These are phyloP conservation scores for Rousettus madagascariensis DNA, from an alignment of 2,797 vertebrate species.

Conservation along the genomic window DNA sequence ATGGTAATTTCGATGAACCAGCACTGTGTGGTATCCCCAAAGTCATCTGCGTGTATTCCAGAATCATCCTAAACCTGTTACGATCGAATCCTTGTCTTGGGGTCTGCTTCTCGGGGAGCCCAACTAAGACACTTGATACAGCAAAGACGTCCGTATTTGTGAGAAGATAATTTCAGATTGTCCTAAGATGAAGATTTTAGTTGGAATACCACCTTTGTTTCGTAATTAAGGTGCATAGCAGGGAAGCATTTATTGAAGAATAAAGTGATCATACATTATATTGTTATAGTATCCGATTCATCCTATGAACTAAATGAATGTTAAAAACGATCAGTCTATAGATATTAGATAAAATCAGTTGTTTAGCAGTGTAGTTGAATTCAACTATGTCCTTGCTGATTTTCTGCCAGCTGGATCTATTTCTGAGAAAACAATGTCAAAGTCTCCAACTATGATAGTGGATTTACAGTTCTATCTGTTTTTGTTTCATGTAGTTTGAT, in stretches of 20 bases:
- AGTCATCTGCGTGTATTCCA: neutral
- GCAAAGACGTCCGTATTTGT: slow-evolving; percentile 9
- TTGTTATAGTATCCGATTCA: slow-evolving; percentile 24
- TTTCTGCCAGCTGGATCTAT: neutral
- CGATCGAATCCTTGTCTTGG: neutral
- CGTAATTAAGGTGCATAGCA: slow-evolving; percentile 56
- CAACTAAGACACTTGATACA: neutral
- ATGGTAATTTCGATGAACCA: neutral
- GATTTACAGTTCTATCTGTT: neutral
- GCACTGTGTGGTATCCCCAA: neutral
- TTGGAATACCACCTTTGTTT: slow-evolving; percentile 12
- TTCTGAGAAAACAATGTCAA: neutral
- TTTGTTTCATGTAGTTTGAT: neutral
- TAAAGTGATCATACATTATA: slow-evolving; percentile 27
- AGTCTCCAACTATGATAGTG: neutral
- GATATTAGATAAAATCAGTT: neutral
- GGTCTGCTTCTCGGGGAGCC: neutral
- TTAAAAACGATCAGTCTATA: slow-evolving; percentile 26
- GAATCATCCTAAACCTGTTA: neutral
- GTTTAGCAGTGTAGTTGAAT: neutral
- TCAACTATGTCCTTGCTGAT: neutral
- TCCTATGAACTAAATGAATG: slow-evolving; percentile 44
- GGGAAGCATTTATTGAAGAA: slow-evolving; percentile 57
- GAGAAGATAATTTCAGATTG: slow-evolving; percentile 47
- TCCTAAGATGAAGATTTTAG: slow-evolving; percentile 8